Conservation (phyloP, 2,797 vertebrate species). For the Eidolon dupreanum region DNA sequence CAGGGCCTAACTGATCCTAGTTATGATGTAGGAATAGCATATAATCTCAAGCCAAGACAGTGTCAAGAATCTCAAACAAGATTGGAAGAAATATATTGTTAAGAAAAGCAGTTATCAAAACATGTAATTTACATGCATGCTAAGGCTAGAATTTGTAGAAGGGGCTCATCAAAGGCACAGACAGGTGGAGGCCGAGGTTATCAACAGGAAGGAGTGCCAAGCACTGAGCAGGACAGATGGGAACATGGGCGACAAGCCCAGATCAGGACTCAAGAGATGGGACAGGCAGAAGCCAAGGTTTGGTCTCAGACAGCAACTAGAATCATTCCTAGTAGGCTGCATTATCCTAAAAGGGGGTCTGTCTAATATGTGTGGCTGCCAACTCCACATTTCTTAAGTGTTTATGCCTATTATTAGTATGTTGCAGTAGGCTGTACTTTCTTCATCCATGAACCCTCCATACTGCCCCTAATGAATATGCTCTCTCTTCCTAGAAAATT, state of each 20-base stretch:
- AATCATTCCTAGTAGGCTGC: not conserved
- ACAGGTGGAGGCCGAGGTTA: conserved; percentile 26
- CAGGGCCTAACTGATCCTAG: not conserved
- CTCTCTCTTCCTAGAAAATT: not conserved
- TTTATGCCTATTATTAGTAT: not conserved
- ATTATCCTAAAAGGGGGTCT: not conserved
- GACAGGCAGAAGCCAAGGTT: not conserved
- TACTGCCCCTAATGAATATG: not conserved
- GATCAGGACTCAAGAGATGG: not conserved
- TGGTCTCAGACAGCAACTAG: not conserved
- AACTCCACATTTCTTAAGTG: not conserved
- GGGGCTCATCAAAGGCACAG: not conserved
- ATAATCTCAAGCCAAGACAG: not conserved
- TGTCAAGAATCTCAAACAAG: not conserved
- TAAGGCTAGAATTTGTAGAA: conserved; percentile 15
- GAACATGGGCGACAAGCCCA: conserved; percentile 30
- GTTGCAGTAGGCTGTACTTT: not conserved
- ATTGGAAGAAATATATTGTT: not conserved
- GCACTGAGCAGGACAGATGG: conserved; percentile 34
- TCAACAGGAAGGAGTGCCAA: conserved; percentile 14
- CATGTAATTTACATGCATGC: not conserved
- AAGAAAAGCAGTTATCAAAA: not conserved
- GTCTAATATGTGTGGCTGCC: not conserved
- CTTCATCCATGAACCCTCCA: not conserved
- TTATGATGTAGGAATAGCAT: not conserved